Conservation (phyloP, 2,888 invertebrate species). For the Acleris holmiana region DNA sequence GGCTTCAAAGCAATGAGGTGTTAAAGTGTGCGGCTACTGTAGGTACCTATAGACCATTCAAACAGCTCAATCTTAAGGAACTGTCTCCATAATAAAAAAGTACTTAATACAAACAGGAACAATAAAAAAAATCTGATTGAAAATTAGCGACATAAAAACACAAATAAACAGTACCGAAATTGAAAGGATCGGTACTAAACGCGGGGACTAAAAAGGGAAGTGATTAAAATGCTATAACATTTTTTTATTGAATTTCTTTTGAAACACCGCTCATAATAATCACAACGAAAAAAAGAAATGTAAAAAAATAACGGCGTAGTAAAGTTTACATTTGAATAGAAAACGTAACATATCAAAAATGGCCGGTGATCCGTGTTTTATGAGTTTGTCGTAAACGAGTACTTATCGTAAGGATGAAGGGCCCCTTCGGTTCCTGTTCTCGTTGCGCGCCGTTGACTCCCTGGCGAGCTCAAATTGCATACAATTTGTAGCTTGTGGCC, state of each 20-base stretch:
- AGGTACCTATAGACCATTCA: too few species aligned
- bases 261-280: conserved; percentile 76
- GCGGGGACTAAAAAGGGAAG: conserved; percentile 66
- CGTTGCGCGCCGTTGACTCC: conserved; percentile 58
- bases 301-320: conserved; percentile 82
- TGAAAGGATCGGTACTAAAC: conserved; percentile 55
- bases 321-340: conserved; percentile 81
- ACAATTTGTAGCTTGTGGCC: too few species aligned
- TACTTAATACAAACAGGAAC: conserved; percentile 38
- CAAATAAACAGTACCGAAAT: conserved; percentile 59
- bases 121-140: conserved; percentile 46
- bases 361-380: conserved; percentile 84
- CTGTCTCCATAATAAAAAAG: conserved; percentile 8
- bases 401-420: conserved; percentile 77
- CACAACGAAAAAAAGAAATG: conserved; percentile 75
- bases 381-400: conserved; percentile 82
- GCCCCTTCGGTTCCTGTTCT: conserved; percentile 63
- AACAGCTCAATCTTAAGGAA: too few species aligned
- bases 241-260: conserved; percentile 72
- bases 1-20: too few species aligned
- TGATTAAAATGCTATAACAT: conserved; percentile 80
- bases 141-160: conserved; percentile 46
- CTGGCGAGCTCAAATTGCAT: too few species aligned
- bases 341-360: conserved; percentile 84
- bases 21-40: too few species aligned